These are phyloP conservation scores for Copidosoma floridanum DNA, from an alignment of 1,140 invertebrate genomes.

Conservation along the genomic window DNA sequence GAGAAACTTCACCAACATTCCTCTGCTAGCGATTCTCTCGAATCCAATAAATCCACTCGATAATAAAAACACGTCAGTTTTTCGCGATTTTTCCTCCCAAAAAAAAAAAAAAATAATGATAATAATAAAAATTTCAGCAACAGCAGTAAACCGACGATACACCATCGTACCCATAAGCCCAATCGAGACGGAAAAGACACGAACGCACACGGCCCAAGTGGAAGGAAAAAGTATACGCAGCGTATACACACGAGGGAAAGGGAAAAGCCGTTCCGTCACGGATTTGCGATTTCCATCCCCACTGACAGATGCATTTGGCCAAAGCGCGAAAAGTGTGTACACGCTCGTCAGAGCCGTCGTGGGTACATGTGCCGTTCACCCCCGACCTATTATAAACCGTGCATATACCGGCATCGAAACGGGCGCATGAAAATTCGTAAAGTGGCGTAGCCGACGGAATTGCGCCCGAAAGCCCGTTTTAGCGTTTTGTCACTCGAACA, in stretches of 20 bases:
- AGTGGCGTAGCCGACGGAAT: conserved; percentile 12
- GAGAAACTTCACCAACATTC: neutral
- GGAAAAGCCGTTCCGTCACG: conserved; percentile 23
- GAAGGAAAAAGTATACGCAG: too few relatives aligned
- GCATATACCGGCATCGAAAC: conserved; percentile 2
- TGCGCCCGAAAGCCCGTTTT: conserved; percentile 13
- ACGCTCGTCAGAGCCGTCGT: conserved; percentile 40
- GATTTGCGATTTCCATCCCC: conserved; percentile 39
- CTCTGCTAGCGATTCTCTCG: conserved; percentile 4
- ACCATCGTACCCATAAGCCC: conserved; percentile 24
- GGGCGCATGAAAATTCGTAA: conserved; percentile 6
- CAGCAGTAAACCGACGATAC: conserved; percentile 35
- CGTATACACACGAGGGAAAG: too few relatives aligned
- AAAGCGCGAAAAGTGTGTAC: conserved; percentile 42
- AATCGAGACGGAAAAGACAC: neutral
- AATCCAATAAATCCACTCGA: conserved; percentile 7
- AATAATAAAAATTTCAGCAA: conserved; percentile 34
- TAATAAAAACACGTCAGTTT: neutral
- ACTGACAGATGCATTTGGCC: conserved; percentile 42
- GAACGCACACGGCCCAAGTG: too few relatives aligned
- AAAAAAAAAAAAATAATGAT: neutral
- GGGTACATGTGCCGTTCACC: conserved; percentile 44
- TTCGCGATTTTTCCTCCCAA: neutral
- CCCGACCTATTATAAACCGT: conserved; percentile 26
- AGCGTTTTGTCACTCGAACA: conserved; percentile 29